A percentile compares a stretch with the other conserved stretches of the same genome.
Evolutionary conservation across 2,113 vertebrate genomes (phyloP).

Genomic region (Calidris pygmaea): DNA sequence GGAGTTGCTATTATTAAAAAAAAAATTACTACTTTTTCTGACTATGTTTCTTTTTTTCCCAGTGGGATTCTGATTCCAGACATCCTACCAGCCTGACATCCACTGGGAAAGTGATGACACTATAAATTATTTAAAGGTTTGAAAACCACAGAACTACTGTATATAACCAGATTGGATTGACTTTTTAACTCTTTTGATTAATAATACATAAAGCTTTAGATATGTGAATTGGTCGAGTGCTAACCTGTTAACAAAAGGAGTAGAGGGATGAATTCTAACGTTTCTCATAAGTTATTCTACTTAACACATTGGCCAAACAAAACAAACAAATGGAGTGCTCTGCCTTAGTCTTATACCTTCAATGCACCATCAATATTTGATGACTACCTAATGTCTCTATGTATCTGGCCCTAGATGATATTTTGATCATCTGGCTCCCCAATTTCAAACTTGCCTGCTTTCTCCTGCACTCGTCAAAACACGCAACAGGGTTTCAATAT

Average conservation of each 20-base stretch:
- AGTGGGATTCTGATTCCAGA: slow-evolving; percentile 74
- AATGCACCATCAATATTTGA: slow-evolving; percentile 75
- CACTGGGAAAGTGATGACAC: slow-evolving; percentile 75
- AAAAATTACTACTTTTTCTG: slow-evolving; percentile 46
- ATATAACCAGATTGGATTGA: slow-evolving; percentile 81
- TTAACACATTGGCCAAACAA: slow-evolving; percentile 67
- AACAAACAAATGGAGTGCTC: slow-evolving; percentile 59
- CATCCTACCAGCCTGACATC: slow-evolving; percentile 70
- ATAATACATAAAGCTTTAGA: slow-evolving; percentile 75
- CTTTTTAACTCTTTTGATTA: slow-evolving; percentile 83
- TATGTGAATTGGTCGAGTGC: slow-evolving; percentile 70
- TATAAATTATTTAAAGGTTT: slow-evolving; percentile 82
- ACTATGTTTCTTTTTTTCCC: slow-evolving; percentile 59
- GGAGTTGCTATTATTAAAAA: slow-evolving; percentile 73
- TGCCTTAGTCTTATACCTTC: slow-evolving; percentile 54
- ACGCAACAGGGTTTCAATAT: background rate
- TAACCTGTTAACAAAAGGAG: slow-evolving; percentile 74
- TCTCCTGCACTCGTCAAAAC: background rate
- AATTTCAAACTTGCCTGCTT: background rate
- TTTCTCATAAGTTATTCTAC: slow-evolving; percentile 67
- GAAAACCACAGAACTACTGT: slow-evolving; percentile 77
- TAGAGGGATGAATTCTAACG: slow-evolving; percentile 66
- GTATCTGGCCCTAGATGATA: slow-evolving; percentile 12
- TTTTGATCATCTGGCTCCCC: slow-evolving; percentile 35
- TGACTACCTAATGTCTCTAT: slow-evolving; percentile 61